Percentiles rank a stretch among this genome's conserved stretches.
These are phyloP conservation scores for Hylaea fasciaria DNA, from an alignment of 2,888 invertebrate genomes.

Conservation along the genomic window DNA sequence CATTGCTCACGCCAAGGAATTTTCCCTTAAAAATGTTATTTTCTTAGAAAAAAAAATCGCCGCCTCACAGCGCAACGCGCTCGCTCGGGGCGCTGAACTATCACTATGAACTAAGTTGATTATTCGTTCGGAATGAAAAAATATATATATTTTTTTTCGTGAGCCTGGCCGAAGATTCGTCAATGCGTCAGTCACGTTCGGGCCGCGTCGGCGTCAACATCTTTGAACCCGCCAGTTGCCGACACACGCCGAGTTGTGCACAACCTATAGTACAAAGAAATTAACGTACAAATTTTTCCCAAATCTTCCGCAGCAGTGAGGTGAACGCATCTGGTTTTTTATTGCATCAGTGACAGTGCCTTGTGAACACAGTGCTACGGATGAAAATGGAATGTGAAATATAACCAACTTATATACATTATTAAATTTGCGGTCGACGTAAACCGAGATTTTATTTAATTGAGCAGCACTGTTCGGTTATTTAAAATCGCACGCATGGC, in stretches of 20 bases:
- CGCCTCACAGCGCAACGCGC: conserved; percentile 48
- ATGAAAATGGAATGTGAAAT: conserved; percentile 62
- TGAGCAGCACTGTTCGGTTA: conserved; percentile 66
- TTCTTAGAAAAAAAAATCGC: conserved; percentile 48
- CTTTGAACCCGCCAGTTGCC: conserved; percentile 67
- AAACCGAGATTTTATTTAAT: conserved; percentile 73
- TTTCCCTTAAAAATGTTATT: conserved; percentile 57
- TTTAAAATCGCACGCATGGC: conserved; percentile 68
- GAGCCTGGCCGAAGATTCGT: conserved; percentile 79
- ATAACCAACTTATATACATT: conserved; percentile 52
- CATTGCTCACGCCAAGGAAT: conserved; percentile 40
- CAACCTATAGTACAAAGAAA: conserved; percentile 81
- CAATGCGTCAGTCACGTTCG: conserved; percentile 80
- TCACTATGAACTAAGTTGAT: conserved; percentile 81
- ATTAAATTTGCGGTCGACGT: conserved; percentile 56
- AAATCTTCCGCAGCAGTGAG: conserved; percentile 62
- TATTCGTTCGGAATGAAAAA: conserved; percentile 80
- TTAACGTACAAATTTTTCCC: conserved; percentile 79
- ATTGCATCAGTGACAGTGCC: conserved; percentile 73
- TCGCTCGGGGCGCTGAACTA: conserved; percentile 78
- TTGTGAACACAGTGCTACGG: conserved; percentile 62
- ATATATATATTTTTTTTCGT: conserved; percentile 82
- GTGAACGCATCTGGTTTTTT: conserved; percentile 65
- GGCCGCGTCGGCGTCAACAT: conserved; percentile 76
- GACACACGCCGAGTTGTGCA: conserved; percentile 74